Conservation (phyloP, 2,113 vertebrate species). For the Cinclus cinclus region DNA sequence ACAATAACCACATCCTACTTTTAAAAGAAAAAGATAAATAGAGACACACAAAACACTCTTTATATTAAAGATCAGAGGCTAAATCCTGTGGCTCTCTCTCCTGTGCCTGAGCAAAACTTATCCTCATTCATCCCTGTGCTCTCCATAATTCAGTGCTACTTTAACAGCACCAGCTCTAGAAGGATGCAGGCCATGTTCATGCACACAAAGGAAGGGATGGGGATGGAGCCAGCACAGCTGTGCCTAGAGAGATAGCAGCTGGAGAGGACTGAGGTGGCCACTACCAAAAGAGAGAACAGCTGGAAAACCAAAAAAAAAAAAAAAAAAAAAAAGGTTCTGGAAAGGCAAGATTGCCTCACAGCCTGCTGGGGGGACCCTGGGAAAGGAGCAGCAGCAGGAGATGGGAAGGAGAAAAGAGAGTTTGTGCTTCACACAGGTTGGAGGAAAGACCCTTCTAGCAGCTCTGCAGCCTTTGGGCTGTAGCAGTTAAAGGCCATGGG, state of each 20-base stretch:
- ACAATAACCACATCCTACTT: background rate
- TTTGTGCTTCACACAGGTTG: background rate
- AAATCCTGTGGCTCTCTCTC: background rate
- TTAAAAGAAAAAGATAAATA: background rate
- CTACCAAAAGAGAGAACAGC: background rate
- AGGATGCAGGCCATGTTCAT: background rate
- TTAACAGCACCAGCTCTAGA: background rate
- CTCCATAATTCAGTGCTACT: background rate
- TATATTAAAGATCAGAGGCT: background rate
- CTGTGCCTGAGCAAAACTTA: background rate
- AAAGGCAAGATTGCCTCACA: rapidly evolving
- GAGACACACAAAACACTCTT: background rate
- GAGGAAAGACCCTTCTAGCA: background rate
- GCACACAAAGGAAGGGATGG: background rate
- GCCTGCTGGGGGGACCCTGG: too few relatives aligned
- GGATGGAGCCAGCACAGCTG: background rate
- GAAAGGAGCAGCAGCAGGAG: rapidly evolving
- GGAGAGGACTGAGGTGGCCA: background rate
- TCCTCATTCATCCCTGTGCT: background rate
- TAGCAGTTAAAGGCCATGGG: rapidly evolving
- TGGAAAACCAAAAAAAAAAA: background rate
- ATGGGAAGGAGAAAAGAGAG: background rate
- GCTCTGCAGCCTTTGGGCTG: background rate
- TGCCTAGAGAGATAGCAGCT: background rate
- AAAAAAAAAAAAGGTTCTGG: background rate